Conservation (phyloP, 2,888 invertebrate genomes). For the Andrena dorsata region DNA sequence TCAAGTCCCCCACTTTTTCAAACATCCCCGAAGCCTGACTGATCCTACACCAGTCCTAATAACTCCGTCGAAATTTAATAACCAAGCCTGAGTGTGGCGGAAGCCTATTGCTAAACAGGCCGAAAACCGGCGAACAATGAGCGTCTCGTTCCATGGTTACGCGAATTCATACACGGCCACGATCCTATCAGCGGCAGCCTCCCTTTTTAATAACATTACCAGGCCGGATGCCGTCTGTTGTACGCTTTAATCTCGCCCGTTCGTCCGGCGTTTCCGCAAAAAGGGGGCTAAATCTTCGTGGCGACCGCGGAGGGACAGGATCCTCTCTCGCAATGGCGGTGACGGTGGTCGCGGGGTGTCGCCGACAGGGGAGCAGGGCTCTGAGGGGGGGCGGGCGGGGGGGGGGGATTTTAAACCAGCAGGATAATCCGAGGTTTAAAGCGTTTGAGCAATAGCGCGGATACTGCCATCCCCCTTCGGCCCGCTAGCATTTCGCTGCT, state of each 20-base stretch:
- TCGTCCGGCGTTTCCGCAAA: constrained; percentile 29
- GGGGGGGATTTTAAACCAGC: constrained; percentile 69
- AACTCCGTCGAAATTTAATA: constrained; percentile 45
- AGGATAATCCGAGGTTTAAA: constrained; percentile 80
- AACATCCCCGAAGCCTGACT: neutral
- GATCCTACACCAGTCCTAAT: constrained; percentile 13
- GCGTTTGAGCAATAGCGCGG: constrained; percentile 73
- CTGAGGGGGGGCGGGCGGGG: constrained; percentile 10
- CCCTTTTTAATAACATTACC: constrained; percentile 70
- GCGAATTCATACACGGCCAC: neutral
- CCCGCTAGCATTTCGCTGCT: constrained; percentile 37
- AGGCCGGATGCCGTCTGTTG: constrained; percentile 51
- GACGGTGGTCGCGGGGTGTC: constrained; percentile 16
- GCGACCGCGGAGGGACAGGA: constrained; percentile 34
- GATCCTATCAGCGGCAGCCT: constrained; percentile 38
- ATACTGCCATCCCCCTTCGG: constrained; percentile 46
- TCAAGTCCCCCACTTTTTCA: neutral
- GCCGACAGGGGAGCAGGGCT: constrained; percentile 11
- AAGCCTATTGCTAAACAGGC: constrained; percentile 19
- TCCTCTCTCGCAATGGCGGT: constrained; percentile 36
- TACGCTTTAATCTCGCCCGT: constrained; percentile 62
- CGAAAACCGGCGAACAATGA: constrained; percentile 31
- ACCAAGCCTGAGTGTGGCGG: neutral
- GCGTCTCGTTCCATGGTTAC: neutral
- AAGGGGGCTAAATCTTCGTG: constrained; percentile 53